Percentiles rank a stretch among this genome's conserved stretches.
Conservation (phyloP, 2,113 vertebrate genomes). For the Thalassoma bifasciatum region DNA sequence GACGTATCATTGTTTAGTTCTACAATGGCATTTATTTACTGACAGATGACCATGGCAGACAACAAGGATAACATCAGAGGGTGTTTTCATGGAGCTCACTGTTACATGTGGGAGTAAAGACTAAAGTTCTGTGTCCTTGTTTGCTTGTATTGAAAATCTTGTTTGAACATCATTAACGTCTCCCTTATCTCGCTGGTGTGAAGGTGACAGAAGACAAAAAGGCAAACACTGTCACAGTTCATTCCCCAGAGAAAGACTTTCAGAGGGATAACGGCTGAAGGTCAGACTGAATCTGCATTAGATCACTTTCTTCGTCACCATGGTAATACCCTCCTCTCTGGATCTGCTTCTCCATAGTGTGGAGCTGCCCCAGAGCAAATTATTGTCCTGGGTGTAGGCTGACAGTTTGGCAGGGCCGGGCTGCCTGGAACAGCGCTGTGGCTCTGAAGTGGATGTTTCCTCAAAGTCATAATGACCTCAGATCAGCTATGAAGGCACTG, state of each 20-base stretch:
- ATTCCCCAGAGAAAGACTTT: slow-evolving; percentile 43
- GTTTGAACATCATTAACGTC: slow-evolving; percentile 30
- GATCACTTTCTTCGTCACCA: slow-evolving; percentile 21
- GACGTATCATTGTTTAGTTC: too few species aligned
- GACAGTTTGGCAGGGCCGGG: slow-evolving; percentile 71
- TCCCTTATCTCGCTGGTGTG: slow-evolving; percentile 6
- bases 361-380: slow-evolving; percentile 57
- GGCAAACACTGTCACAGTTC: slow-evolving; percentile 33
- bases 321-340: slow-evolving; percentile 26
- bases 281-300: slow-evolving; percentile 57
- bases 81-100: neutral
- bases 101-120: neutral
- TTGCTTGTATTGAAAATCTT: neutral
- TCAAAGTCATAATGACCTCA: slow-evolving; percentile 58
- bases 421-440: slow-evolving; percentile 53
- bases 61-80: neutral
- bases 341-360: slow-evolving; percentile 56
- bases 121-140: neutral
- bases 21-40: too few species aligned
- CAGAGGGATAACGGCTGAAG: slow-evolving; percentile 40
- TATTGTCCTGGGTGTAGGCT: slow-evolving; percentile 68
- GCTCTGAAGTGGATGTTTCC: slow-evolving; percentile 60
- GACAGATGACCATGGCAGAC: too few species aligned
- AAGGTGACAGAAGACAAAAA: slow-evolving; percentile 47
- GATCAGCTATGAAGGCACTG: slow-evolving; percentile 55